Evolutionary conservation across 2,797 vertebrate genomes (phyloP).

Genomic region (Rhynchonycteris naso): DNA sequence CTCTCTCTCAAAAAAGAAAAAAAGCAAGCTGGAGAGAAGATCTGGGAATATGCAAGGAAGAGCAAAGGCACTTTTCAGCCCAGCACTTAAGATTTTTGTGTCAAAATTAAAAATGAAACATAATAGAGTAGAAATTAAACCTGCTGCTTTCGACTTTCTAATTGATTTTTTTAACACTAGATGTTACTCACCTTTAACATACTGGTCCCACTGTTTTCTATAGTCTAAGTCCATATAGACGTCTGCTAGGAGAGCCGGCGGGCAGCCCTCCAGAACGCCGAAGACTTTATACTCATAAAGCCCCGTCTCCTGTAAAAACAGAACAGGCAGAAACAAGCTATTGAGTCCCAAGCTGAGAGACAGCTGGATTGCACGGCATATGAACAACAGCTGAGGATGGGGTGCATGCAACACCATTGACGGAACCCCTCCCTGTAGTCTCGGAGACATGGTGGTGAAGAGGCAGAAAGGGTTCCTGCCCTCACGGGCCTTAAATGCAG

Average conservation of each 20-base stretch:
- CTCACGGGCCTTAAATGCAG: not conserved
- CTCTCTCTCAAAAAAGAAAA: no score
- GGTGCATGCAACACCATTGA: not conserved
- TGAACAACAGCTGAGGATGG: not conserved
- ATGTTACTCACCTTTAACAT: conserved; percentile 91
- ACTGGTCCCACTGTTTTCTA: conserved; percentile 93
- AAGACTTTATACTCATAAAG: conserved; percentile 95
- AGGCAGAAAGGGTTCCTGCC: not conserved
- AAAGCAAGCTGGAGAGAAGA: not conserved
- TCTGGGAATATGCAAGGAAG: not conserved
- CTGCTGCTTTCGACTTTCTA: not conserved
- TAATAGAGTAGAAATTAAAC: not conserved
- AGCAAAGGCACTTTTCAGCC: not conserved
- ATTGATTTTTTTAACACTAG: not conserved
- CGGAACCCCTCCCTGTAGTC: not conserved
- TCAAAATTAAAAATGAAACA: conserved; percentile 17
- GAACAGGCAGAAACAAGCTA: conserved; percentile 10
- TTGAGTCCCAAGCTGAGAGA: not conserved
- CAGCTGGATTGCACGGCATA: not conserved
- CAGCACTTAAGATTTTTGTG: not conserved
- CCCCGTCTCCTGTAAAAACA: conserved; percentile 88
- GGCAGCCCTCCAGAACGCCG: conserved; percentile 87
- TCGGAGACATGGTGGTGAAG: not conserved
- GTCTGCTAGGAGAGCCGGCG: conserved; percentile 88
- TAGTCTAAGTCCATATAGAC: conserved; percentile 95